phyloP scores from a whole-genome alignment of 2,888 invertebrate genomes.

The Alloplasta piceator region DNA sequence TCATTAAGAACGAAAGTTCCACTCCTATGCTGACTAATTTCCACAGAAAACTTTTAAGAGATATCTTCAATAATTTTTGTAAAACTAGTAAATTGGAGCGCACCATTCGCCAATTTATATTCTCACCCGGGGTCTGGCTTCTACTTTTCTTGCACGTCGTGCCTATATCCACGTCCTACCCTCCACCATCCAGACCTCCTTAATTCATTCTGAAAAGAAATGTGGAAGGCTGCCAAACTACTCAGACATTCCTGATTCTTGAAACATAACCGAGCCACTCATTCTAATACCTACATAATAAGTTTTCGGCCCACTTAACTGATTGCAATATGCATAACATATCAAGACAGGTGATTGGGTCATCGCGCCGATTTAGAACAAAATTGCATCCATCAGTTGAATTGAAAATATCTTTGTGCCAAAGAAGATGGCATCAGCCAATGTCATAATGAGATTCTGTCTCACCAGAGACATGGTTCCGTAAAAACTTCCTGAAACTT shows the following conservation, averaged over 20 bases:
- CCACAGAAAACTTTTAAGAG: background rate
- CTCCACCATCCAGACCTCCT: background rate
- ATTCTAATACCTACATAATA: background rate
- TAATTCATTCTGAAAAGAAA: conserved; percentile 1
- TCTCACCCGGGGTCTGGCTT: no score
- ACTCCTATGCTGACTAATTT: no score
- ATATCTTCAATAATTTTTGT: conserved; percentile 2
- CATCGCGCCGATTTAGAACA: no score
- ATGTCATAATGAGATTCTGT: no score
- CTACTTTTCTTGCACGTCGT: background rate
- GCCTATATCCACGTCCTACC: background rate
- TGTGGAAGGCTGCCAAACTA: background rate
- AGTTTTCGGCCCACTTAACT: background rate
- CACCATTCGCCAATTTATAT: background rate
- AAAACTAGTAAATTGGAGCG: conserved; percentile 1
- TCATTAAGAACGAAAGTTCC: no score
- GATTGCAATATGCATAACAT: background rate
- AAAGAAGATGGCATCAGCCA: no score
- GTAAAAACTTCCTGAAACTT: background rate
- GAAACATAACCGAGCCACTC: background rate
- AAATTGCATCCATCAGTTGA: no score
- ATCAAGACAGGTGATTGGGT: background rate
- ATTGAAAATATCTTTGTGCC: no score
- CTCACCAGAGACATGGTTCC: no score
- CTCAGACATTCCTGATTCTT: background rate